Evolutionary conservation across 64 coral and sea anemone species (phyloP).

Genomic region (Pocillopora verrucosa): DNA sequence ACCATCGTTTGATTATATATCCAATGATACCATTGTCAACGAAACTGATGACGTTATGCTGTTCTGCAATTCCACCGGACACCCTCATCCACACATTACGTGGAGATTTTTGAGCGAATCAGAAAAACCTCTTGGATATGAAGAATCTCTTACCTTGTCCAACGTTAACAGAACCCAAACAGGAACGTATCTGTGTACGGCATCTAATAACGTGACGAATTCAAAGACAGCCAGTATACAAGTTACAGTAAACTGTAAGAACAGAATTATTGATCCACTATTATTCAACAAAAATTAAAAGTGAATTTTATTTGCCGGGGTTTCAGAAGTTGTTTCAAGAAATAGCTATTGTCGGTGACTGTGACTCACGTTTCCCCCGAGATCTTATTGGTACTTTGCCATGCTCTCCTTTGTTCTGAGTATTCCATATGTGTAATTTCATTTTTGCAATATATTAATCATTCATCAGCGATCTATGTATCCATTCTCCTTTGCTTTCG

Average conservation of each 20-base stretch:
- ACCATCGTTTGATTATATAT: background rate
- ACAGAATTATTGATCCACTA: background rate
- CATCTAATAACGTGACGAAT: background rate
- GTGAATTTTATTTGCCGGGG: too few relatives aligned
- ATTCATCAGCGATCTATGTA: too few relatives aligned
- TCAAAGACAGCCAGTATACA: background rate
- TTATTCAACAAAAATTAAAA: too few relatives aligned
- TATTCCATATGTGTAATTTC: too few relatives aligned
- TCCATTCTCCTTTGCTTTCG: too few relatives aligned
- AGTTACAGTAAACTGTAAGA: conserved; percentile 23
- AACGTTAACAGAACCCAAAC: background rate
- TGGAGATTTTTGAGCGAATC: background rate
- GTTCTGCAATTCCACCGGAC: conserved; percentile 46
- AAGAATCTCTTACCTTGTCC: background rate
- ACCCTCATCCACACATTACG: conserved; percentile 5
- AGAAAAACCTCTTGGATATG: background rate
- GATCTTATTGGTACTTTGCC: too few relatives aligned
- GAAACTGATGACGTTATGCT: conserved; percentile 15
- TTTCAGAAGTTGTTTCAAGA: too few relatives aligned
- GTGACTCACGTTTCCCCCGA: too few relatives aligned
- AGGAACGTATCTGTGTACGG: conserved; percentile 13
- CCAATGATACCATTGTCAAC: background rate
- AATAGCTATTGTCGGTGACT: too few relatives aligned
- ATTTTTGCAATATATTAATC: too few relatives aligned
- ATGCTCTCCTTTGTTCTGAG: too few relatives aligned